These are phyloP conservation scores for Chrysaora quinquecirrha DNA, from an alignment of 30 jellyfish, hydroid and myxozoan genomes.

Conservation along the genomic window DNA sequence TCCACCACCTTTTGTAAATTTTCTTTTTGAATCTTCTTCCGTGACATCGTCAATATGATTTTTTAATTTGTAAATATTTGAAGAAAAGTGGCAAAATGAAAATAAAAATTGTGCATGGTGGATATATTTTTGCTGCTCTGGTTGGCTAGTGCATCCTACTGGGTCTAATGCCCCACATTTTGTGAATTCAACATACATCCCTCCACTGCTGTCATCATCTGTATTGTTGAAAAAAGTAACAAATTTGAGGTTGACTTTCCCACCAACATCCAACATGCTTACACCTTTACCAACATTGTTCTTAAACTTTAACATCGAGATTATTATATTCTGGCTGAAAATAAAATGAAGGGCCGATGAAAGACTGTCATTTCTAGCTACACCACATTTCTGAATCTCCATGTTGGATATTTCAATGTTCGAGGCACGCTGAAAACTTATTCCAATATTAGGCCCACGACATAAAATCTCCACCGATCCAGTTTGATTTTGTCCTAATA, in stretches of 20 bases:
- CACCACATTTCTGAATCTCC: constrained; percentile 36
- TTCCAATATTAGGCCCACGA: constrained; percentile 31
- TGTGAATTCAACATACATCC: constrained; percentile 59
- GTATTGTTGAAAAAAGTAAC: constrained; percentile 14
- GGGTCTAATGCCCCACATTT: constrained; percentile 76
- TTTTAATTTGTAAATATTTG: background rate
- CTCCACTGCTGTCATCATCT: constrained; percentile 55
- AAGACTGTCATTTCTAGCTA: constrained; percentile 5
- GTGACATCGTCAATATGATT: background rate
- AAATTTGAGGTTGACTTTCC: constrained; percentile 13
- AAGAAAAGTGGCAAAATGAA: constrained; percentile 10
- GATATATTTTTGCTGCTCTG: constrained; percentile 67
- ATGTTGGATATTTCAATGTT: constrained; percentile 24
- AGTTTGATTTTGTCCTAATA: constrained; percentile 26
- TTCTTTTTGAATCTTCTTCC: constrained; percentile 6
- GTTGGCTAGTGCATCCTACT: constrained; percentile 38
- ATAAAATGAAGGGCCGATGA: constrained; percentile 47
- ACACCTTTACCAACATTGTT: constrained; percentile 50
- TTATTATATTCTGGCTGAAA: constrained; percentile 24
- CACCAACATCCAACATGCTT: constrained; percentile 64
- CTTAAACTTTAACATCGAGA: constrained; percentile 17
- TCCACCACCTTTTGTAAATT: constrained; percentile 73
- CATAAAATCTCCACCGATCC: constrained; percentile 24
- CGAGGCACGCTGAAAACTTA: constrained; percentile 43
- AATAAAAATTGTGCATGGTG: constrained; percentile 23